Conservation (phyloP, 2,113 vertebrate genomes). For the Istiophorus platypterus region DNA sequence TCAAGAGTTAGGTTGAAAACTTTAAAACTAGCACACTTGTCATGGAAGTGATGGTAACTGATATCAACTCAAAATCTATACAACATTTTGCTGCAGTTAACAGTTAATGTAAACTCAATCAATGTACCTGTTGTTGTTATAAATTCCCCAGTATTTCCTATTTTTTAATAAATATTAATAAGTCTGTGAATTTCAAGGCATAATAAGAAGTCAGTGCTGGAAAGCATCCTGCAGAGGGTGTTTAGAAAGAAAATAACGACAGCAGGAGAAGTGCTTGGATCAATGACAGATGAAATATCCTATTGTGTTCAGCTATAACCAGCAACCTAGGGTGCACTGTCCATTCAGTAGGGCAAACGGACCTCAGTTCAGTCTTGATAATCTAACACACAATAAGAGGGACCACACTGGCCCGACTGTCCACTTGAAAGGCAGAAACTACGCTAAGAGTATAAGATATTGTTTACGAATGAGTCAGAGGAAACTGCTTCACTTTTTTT, state of each 20-base stretch:
- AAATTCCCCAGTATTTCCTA: background rate
- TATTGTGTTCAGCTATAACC: slow-evolving; percentile 45
- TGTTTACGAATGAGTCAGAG: background rate
- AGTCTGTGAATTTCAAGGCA: background rate
- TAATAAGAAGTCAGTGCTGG: background rate
- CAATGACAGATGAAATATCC: slow-evolving; percentile 6
- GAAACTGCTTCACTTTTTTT: background rate
- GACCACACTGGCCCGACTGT: background rate
- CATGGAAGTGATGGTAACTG: background rate
- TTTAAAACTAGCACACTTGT: background rate
- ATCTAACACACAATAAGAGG: slow-evolving; percentile 19
- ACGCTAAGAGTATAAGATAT: background rate
- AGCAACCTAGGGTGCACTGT: background rate
- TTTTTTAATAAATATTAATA: slow-evolving; percentile 6
- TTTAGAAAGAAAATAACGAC: background rate
- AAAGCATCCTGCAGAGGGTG: slow-evolving; percentile 4
- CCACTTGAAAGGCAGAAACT: background rate
- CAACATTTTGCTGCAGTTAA: background rate
- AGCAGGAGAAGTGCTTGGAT: slow-evolving; percentile 6
- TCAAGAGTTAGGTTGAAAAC: background rate
- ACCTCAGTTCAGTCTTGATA: slow-evolving; percentile 27
- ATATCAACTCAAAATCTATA: background rate
- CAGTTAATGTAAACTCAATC: too few relatives aligned
- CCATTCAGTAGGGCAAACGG: slow-evolving; percentile 12
- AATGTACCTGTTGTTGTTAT: background rate